Base-by-base conservation (phyloP, 37 sponge, comb jelly and placozoan species). In the Ephydatia muelleri region DNA sequence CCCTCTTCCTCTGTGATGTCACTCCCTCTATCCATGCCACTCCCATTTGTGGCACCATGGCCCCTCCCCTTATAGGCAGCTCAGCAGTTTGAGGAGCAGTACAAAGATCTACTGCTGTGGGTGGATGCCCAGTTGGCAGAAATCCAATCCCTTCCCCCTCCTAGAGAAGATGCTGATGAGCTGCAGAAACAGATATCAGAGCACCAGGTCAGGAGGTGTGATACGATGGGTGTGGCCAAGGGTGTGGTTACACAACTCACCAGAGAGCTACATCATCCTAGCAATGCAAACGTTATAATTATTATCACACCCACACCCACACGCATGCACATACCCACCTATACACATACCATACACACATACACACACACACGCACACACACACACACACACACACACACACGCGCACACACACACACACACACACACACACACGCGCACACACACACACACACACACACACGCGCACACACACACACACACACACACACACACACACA, bases 161-260 rank as follows among this genome's bases (percentile, higher is more conserved):
- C 93, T 23, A 69, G 75, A n/a, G 86, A 92, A 29, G 93, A 87
- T 30, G 88, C 79, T 38, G 82, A 30, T 25, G 49, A 57, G 25
- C 86, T 95, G 9, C 88, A 91, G 73, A 72, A 87, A 37, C 96
- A 95, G 77, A 92, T 95, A 67, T 88, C 90, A 0, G 91, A 92
- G 43, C 81, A 86, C 68, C 85, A 92, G 91, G 93, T 95, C 33
- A 35, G 49, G 38, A 33, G 28, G n/a, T n/a, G n/a, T 11, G 29
- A 13, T 16, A 22, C 31, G n/a, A n/a, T n/a, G n/a, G n/a, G n/a
- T n/a, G n/a, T n/a, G n/a, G n/a, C n/a, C n/a, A n/a, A n/a, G 43
- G 57, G 57, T 57, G 57, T 57, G 57, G 57, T 11, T 21, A 5
- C 57, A 57, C 6, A 21, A 21, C 9, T 14, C 19, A 57, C 57